Evolutionary conservation across 2,797 vertebrate species (phyloP), one percentile per base, ranked within the genome.

Genomic region (Cuculus canorus): DNA sequence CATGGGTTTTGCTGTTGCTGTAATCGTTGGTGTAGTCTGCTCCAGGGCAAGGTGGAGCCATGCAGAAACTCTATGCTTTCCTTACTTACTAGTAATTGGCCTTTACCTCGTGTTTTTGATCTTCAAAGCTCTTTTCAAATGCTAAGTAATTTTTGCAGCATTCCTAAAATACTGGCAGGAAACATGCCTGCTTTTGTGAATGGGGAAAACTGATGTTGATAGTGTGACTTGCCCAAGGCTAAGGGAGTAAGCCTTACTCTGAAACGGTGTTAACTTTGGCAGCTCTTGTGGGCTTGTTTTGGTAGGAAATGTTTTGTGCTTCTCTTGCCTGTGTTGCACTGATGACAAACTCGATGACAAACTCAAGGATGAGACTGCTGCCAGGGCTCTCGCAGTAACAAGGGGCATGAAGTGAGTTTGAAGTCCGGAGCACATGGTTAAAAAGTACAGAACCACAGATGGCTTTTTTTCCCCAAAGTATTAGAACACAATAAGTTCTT

Each of bases 101-200:
- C 79, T 65, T 81, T 87, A 57, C 76, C 12, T 59, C 4, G 37
- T 54, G 43, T 0, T 81, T 93, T 96, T 96, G 82, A 93, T 94
- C 91, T 95, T 97, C 89, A 96, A 92, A 97, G 87, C 39, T 72
- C 92, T 94, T 91, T 93, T 94, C 92, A 92, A 83, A 92, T 85
- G 87, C 76, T 82, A 86, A 90, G 37, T 94, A 93, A 92, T 93
- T 92, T 94, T 92, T 93, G 37, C 57, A 80, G 32, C 68, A 37
- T 91, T 96, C 81, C 75, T 54, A 70, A 82, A 68, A 80, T 78
- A 82, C 32, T 78, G 60, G 11, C 84, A 83, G 70, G 70, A 84
- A 41, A 39, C 27, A 11, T 33, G 16, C 37, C 59, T 88, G 61
- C 54, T 86, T 88, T 90, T 88, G 13, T 86, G 33, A 35, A 16